These are phyloP conservation scores for Peromyscus eremicus DNA, from an alignment of 2,797 vertebrate genomes.

Conservation along the genomic window DNA sequence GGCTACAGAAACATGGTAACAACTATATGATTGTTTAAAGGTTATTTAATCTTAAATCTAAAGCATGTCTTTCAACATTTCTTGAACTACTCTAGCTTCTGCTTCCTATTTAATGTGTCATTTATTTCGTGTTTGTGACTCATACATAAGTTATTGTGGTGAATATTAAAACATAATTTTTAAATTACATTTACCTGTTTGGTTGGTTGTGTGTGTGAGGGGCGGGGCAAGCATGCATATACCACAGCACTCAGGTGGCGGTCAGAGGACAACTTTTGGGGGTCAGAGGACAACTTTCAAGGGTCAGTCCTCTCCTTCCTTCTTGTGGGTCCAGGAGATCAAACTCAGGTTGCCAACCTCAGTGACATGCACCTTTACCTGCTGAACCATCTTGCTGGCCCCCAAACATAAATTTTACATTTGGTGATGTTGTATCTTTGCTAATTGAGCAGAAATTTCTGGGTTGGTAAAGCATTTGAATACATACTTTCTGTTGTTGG, in stretches of 20 bases:
- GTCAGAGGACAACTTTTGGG: not conserved
- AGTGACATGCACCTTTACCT: not conserved
- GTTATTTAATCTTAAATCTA: not conserved
- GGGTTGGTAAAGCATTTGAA: not conserved
- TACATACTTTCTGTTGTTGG: not conserved
- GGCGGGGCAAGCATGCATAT: not conserved
- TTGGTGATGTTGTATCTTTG: not conserved
- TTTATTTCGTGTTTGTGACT: not conserved
- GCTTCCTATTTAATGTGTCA: not conserved
- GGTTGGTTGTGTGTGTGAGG: not conserved
- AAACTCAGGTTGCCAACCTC: not conserved
- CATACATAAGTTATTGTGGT: not conserved
- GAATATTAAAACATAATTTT: not conserved
- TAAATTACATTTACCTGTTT: not conserved
- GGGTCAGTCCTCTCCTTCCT: not conserved
- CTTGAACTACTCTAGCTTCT: not conserved
- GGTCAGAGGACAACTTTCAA: not conserved
- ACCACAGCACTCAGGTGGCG: not conserved
- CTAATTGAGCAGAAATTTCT: conserved; percentile 32
- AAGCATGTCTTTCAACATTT: not conserved
- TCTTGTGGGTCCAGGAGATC: not conserved
- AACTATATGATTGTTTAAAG: not conserved
- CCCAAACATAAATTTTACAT: not conserved
- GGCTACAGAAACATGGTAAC: not conserved
- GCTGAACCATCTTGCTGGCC: not conserved